Base-by-base conservation (phyloP, 2,797 vertebrate species). In the Moxostoma hubbsi region DNA sequence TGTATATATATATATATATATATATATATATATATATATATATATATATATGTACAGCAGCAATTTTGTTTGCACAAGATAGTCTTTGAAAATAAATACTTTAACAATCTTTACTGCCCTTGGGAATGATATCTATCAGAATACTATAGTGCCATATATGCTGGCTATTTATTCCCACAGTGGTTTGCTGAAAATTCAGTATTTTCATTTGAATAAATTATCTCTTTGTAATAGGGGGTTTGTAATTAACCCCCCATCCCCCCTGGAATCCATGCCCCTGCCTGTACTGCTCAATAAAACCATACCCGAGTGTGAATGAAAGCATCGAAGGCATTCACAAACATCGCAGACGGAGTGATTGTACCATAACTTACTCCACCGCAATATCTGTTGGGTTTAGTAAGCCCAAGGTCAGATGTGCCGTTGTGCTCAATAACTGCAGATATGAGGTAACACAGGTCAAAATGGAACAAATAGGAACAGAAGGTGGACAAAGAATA, bases 321-420 rank as follows among this genome's bases (percentile, higher is more conserved):
- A 63, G 74, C 24, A 45, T 45, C 58, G 73, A 82, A 73, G 8
- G 51, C 79, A 72, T 75, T 85, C 77, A 82, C 69, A 74, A 81
- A 83, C 55, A 51, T 66, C 63, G 78, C 54, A 45, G 11, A 74
- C 16, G 13, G 13, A 9, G 63, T 70, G 55, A 77, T 74, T 80
- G 64, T 73, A 69, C 73, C 68, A 68, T 75, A 86, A 75, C 67
- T 46, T 81, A 81, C 81, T 73, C 64, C 50, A 64, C 74, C 55
- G 16, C 57, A 82, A 77, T 74, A 71, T 64, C 43, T 45, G 54
- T 76, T n/a, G 51, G 67, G 79, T 85, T 77, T 77, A 49, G 63
- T 71, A 57, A 53, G 62, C 66, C 55, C 84, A 85, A 83, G 83
- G 86, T 87, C 75, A 81, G 57, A 63, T 77, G 18, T 76, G 72